Evolutionary conservation across 2,888 invertebrate genomes (phyloP).

Genomic region (Pachycephus smyrnensis): DNA sequence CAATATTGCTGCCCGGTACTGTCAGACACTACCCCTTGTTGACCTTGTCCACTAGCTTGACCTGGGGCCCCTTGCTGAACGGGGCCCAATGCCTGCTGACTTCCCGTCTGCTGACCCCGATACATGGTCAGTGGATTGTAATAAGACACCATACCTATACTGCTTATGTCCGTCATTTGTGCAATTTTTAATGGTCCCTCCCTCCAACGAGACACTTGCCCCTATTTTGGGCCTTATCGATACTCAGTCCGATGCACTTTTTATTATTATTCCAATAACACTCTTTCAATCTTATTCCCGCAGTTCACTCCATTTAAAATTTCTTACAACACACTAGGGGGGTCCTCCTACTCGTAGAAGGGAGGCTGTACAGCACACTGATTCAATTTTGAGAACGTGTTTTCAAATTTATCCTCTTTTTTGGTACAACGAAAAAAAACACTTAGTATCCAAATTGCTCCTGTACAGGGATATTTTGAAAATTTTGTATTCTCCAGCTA

Average conservation of each 20-base stretch:
- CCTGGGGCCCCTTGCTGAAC: constrained; percentile 25
- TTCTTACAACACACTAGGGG: not conserved
- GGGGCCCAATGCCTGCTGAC: constrained; percentile 33
- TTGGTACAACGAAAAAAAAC: not conserved
- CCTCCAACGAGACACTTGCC: not conserved
- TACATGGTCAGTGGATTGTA: constrained; percentile 78
- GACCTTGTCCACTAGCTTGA: not conserved
- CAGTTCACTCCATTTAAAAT: not conserved
- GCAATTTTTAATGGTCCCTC: not conserved
- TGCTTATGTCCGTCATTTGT: constrained; percentile 44
- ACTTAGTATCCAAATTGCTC: not conserved
- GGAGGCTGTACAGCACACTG: not conserved
- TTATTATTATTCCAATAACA: not conserved
- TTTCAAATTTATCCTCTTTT: not conserved
- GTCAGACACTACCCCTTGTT: constrained; percentile 11
- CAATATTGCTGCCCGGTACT: constrained; percentile 52
- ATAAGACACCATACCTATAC: constrained; percentile 77
- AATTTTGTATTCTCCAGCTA: not conserved
- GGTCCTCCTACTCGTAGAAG: not conserved
- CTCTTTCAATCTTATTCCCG: not conserved
- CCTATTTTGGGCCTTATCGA: not conserved
- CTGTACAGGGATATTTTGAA: not conserved
- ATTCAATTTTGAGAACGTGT: not conserved
- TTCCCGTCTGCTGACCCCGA: constrained; percentile 50
- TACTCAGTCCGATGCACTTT: not conserved